phyloP scores from a whole-genome alignment of 2,113 vertebrate genomes.

The Mesitornis unicolor region DNA sequence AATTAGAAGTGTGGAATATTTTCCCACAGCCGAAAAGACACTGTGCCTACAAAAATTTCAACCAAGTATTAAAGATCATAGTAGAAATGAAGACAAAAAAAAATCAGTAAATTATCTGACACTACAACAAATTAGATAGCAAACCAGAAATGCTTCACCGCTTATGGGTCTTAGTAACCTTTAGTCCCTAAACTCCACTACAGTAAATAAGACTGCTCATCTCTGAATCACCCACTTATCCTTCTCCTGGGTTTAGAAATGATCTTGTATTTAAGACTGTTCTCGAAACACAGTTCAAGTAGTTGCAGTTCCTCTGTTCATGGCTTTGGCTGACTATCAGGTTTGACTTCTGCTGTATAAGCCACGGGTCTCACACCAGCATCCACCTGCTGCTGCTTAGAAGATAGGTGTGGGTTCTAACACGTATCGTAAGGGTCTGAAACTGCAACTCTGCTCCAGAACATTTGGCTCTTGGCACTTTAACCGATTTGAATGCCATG shows the following conservation, averaged over 20 bases:
- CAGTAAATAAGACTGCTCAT: background rate
- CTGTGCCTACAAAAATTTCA: background rate
- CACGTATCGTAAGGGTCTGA: background rate
- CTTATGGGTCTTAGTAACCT: background rate
- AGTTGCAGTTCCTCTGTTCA: background rate
- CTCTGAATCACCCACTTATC: background rate
- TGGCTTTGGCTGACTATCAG: background rate
- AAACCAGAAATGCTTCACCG: background rate
- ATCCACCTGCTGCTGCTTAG: background rate
- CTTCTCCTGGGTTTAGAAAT: background rate
- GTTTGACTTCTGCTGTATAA: background rate
- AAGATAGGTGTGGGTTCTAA: background rate
- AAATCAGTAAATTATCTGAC: background rate
- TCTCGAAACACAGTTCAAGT: background rate
- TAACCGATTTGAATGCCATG: background rate
- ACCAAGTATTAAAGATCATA: accelerated
- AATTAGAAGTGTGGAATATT: background rate
- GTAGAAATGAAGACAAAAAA: background rate
- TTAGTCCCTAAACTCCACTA: background rate
- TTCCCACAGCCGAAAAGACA: background rate
- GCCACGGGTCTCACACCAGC: background rate
- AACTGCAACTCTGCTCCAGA: background rate
- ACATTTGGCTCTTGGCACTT: background rate
- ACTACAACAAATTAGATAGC: background rate
- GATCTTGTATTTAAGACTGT: background rate